phyloP scores from a whole-genome alignment of 2,797 vertebrate species.

The Etheostoma nigrum region DNA sequence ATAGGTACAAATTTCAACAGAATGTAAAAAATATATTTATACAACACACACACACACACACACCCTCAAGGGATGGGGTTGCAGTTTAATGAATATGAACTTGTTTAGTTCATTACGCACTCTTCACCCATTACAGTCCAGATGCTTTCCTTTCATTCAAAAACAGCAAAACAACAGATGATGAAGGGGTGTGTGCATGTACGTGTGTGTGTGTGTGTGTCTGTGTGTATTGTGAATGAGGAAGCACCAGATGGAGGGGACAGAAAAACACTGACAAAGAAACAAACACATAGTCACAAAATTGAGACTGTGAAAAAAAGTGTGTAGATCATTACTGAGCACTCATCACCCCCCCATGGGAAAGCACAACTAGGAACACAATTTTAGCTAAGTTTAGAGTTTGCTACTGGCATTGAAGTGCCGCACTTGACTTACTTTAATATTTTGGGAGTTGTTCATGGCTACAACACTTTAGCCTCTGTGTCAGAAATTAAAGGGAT shows the following conservation, averaged over 20 bases:
- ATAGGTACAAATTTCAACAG: not conserved
- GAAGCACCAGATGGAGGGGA: not conserved
- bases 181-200: not conserved
- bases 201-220: not conserved
- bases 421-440: not conserved
- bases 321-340: slow-evolving; percentile 15
- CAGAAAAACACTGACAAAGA: slow-evolving; percentile 5
- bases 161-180: slow-evolving; percentile 39
- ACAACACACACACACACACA: not conserved
- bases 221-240: not conserved
- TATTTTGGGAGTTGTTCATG: not conserved
- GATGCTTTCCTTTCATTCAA: slow-evolving; percentile 49
- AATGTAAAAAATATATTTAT: not conserved
- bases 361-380: not conserved
- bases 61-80: slow-evolving; percentile 40
- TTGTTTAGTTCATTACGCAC: slow-evolving; percentile 61
- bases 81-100: slow-evolving; percentile 53
- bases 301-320: not conserved
- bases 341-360: slow-evolving; percentile 1
- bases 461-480: not conserved
- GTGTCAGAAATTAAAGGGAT: not conserved
- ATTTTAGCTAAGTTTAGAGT: not conserved
- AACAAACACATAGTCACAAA: not conserved
- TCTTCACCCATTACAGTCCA: slow-evolving; percentile 39
- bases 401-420: not conserved